These are phyloP conservation scores for Pseudopleuronectes americanus DNA, from an alignment of 2,797 vertebrate genomes.

Conservation along the genomic window DNA sequence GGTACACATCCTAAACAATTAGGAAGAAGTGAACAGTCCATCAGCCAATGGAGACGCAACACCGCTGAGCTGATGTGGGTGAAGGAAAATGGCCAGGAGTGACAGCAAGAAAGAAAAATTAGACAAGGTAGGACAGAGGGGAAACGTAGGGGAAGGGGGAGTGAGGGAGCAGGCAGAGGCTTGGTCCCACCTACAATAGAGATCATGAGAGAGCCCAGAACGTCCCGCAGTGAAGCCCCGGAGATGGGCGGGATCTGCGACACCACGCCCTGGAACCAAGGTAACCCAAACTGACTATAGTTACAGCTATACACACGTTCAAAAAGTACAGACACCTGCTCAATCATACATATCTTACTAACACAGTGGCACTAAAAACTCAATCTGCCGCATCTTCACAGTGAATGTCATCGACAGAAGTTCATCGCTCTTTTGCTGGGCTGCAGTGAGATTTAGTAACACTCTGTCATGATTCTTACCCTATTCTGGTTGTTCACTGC, in stretches of 20 bases:
- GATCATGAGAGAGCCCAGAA: slow-evolving; percentile 84
- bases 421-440: too few relatives aligned
- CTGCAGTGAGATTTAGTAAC: not conserved
- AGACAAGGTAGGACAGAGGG: not conserved
- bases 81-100: slow-evolving; percentile 60
- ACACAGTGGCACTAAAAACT: too few relatives aligned
- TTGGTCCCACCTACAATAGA: slow-evolving; percentile 86
- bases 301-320: slow-evolving; percentile 17
- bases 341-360: not conserved
- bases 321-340: not conserved
- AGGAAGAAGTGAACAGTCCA: slow-evolving; percentile 4
- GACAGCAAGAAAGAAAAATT: slow-evolving; percentile 36
- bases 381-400: too few relatives aligned
- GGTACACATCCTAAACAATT: too few relatives aligned
- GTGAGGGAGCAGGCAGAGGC: slow-evolving; percentile 54
- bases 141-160: not conserved
- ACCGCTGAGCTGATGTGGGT: not conserved
- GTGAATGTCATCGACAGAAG: too few relatives aligned
- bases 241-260: slow-evolving; percentile 78
- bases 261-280: slow-evolving; percentile 80
- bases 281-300: slow-evolving; percentile 66
- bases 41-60: too few relatives aligned
- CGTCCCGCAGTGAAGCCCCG: slow-evolving; percentile 80
- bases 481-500: slow-evolving; percentile 48
- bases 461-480: slow-evolving; percentile 23